Percentiles rank a stretch among this genome's conserved stretches.
phyloP scores from a whole-genome alignment of 2,888 invertebrate species.

The Ormyrus nitidulus region DNA sequence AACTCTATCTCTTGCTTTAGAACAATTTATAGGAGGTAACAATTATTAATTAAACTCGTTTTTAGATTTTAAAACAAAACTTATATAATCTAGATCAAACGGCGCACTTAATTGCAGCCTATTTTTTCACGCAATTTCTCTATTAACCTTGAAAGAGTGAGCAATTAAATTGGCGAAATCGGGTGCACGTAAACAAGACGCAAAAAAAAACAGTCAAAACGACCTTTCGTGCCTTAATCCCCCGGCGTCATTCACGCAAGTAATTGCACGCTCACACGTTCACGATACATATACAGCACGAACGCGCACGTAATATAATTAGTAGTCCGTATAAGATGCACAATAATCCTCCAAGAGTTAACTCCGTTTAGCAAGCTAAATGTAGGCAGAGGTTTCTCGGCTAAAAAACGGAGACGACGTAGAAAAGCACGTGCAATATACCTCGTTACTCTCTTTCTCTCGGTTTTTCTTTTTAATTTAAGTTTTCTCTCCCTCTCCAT shows the following conservation, averaged over 20 bases:
- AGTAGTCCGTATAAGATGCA: constrained; percentile 43
- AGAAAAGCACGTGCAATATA: constrained; percentile 31
- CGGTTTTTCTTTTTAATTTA: not conserved
- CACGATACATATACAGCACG: constrained; percentile 22
- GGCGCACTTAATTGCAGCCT: no score
- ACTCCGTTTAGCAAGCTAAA: constrained; percentile 41
- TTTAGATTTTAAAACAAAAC: no score
- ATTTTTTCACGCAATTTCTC: no score
- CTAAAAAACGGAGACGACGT: constrained; percentile 42
- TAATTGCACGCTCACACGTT: constrained; percentile 7
- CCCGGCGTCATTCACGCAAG: not conserved
- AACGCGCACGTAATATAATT: constrained; percentile 37
- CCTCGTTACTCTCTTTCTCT: not conserved
- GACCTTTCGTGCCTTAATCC: constrained; percentile 18
- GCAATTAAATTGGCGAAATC: not conserved
- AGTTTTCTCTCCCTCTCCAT: not conserved
- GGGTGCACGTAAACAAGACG: no score
- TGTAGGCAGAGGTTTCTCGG: constrained; percentile 42
- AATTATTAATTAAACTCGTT: no score
- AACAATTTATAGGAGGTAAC: no score
- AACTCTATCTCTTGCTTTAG: no score
- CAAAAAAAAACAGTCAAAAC: not conserved
- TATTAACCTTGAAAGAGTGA: no score
- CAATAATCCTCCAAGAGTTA: constrained; percentile 25
- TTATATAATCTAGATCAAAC: no score